Evolutionary conservation across 2,797 vertebrate genomes (phyloP).

Genomic region (Coluber constrictor): DNA sequence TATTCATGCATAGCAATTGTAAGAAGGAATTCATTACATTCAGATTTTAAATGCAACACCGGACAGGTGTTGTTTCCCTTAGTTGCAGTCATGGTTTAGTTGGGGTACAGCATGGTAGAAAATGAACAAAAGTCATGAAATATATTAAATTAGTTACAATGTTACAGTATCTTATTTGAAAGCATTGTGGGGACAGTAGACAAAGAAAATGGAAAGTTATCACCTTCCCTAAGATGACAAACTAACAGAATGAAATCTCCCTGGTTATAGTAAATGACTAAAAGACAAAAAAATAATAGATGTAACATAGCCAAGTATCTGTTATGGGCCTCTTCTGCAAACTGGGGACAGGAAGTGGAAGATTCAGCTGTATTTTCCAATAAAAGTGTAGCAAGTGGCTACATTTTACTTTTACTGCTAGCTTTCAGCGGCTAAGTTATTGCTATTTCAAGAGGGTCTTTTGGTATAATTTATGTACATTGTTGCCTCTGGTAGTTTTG

Average conservation of each 20-base stretch:
- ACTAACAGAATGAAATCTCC: background rate
- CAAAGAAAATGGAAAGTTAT: background rate
- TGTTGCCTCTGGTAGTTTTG: background rate
- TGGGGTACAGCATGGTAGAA: background rate
- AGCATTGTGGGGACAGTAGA: background rate
- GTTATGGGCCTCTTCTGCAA: background rate
- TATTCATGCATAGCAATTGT: background rate
- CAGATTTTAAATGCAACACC: slow-evolving; percentile 10
- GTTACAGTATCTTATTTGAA: background rate
- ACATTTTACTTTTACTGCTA: background rate
- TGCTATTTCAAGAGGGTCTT: background rate
- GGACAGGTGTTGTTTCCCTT: background rate
- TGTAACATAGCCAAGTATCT: background rate
- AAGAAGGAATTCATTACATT: background rate
- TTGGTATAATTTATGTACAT: background rate
- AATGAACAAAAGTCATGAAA: background rate
- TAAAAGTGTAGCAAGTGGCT: background rate
- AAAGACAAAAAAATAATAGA: background rate
- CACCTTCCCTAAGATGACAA: background rate
- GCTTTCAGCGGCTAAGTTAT: background rate
- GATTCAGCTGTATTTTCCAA: background rate
- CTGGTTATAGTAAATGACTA: background rate
- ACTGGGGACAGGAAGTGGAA: background rate
- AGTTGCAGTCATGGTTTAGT: background rate
- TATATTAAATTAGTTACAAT: background rate